Evolutionary conservation across 2,113 vertebrate species (phyloP).

Genomic region (Piaya cayana): DNA sequence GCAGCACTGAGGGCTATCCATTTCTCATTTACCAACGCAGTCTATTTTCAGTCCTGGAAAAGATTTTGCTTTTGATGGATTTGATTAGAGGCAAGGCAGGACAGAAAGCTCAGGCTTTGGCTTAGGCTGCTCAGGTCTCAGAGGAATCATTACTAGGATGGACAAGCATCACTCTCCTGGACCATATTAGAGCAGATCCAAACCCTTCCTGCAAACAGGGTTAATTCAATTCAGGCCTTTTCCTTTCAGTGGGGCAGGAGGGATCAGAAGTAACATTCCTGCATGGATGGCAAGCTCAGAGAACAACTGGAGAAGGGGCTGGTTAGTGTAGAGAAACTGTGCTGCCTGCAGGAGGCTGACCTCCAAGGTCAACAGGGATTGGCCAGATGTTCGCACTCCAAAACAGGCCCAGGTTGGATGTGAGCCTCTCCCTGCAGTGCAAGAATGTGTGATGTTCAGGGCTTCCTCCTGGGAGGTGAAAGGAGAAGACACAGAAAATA

Average conservation of each 20-base stretch:
- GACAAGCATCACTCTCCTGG: neutral
- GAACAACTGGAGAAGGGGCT: neutral
- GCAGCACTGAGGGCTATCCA: neutral
- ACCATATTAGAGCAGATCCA: accelerated
- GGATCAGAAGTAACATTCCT: neutral
- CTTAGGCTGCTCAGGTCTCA: neutral
- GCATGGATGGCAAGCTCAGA: neutral
- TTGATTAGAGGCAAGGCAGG: neutral
- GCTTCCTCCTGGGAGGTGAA: neutral
- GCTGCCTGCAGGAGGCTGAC: neutral
- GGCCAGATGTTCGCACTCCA: constrained; percentile 58
- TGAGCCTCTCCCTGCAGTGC: constrained; percentile 27
- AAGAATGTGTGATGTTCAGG: constrained; percentile 42
- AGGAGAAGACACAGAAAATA: neutral
- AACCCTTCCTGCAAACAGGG: neutral
- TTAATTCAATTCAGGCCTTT: neutral
- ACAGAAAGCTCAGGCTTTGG: neutral
- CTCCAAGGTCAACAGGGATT: constrained; percentile 61
- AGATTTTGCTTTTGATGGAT: neutral
- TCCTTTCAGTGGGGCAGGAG: neutral
- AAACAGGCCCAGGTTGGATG: constrained; percentile 45
- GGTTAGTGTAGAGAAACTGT: neutral
- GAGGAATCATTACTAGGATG: neutral
- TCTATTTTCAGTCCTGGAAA: neutral
- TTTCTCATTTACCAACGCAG: neutral